Base-by-base conservation (phyloP, 2,888 invertebrate genomes). In the Mellilla xanthometata region DNA sequence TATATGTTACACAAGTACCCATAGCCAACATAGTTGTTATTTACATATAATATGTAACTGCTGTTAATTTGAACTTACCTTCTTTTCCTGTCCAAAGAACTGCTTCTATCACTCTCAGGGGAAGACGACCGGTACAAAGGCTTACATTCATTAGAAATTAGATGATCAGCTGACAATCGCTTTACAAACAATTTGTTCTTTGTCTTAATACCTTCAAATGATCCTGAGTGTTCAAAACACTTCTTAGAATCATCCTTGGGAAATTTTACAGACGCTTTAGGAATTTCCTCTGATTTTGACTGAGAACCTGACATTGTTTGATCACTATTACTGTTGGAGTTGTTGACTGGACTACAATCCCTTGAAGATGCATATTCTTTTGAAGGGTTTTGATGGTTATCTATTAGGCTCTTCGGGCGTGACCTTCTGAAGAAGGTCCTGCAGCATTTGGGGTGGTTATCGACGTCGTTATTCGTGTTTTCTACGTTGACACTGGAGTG, bases 71-170 rank as follows among this genome's bases (percentile, higher is more conserved):
- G 8, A 30, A 57, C 68, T 65, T 72, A 88, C 89, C 85, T 83
- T 58, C 70, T 77, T 61, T 90, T 90, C 15, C 89, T 73, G 56
- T 90, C 89, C 54, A 89, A 62, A 12, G 89, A 90, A 69, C 80
- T 86, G 65, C 87, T 88, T 52, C 88, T 72, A 48, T 88, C 88
- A 74, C 86, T 90, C 43, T 89, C 89, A 23, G 89, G 88, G 6
- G 89, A 90, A n/a, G 88, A 83, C 0, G 85, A 75, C n/a, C 69
- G 75, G 42, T 72, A 88, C 11, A 87, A 58, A 4, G 83, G 80
- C 53, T 81, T 88, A 6, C 72, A 70, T 11, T 89, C 88, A 75
- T 62, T 86, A 11, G 86, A 72, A 62, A 89, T 86, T 46, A 90
- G 69, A 67, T 90, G 89, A 69, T 90, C 89, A 53, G 88, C 89